A percentile compares a stretch with the other conserved stretches of the same genome.
Conservation (phyloP, 2,888 invertebrate genomes). For the Cryptocheilus praepositus region DNA sequence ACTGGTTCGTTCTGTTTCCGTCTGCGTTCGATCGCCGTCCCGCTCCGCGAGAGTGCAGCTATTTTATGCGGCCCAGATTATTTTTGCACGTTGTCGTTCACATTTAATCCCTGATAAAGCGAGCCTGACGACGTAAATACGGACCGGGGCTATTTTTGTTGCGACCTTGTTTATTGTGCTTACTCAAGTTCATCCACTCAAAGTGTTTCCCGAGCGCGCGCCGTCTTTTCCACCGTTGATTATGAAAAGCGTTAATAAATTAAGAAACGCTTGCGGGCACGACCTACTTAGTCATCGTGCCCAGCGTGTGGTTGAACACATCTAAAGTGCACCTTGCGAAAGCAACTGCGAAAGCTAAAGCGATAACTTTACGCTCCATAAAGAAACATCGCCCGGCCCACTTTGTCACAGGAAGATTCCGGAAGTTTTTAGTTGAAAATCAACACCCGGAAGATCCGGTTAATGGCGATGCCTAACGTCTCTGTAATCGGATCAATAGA, state of each 20-base stretch:
- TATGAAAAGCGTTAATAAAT: slow-evolving; percentile 50
- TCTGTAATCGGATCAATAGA: no score
- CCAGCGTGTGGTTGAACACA: slow-evolving; percentile 24
- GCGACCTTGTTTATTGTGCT: slow-evolving; percentile 15
- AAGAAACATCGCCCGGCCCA: no score
- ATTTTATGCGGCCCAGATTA: no score
- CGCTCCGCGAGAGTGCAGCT: no score
- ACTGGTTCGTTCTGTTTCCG: neutral
- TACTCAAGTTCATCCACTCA: slow-evolving; percentile 2
- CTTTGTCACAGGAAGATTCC: no score
- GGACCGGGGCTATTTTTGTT: slow-evolving; percentile 1
- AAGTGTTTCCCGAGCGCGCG: neutral
- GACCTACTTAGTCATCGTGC: slow-evolving; percentile 38
- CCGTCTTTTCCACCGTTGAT: slow-evolving; percentile 32
- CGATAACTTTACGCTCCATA: slow-evolving; percentile 5
- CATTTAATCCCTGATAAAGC: no score
- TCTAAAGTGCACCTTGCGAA: slow-evolving; percentile 29
- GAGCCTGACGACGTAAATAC: neutral
- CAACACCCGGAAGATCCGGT: no score
- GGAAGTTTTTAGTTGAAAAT: no score
- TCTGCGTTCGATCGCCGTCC: neutral
- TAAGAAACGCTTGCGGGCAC: slow-evolving; percentile 43
- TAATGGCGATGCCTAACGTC: no score
- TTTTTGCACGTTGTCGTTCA: no score
- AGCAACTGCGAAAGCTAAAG: slow-evolving; percentile 14